Percentiles rank a stretch among this genome's conserved stretches.
Evolutionary conservation across 2,888 invertebrate species (phyloP).

Genomic region (Trissolcus brochymenae): DNA sequence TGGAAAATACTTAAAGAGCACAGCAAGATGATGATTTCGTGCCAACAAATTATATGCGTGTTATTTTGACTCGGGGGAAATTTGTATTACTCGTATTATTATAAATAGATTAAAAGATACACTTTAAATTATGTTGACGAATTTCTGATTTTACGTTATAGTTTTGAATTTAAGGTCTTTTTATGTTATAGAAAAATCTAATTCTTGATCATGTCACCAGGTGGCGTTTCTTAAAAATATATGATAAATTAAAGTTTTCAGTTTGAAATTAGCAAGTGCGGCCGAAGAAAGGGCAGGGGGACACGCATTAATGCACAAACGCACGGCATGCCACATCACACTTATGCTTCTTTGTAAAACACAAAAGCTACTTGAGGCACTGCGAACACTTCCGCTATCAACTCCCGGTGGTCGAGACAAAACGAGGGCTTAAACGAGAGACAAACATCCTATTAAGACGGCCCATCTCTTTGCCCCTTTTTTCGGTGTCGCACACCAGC

Average conservation of each 20-base stretch:
- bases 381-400: constrained; percentile 57
- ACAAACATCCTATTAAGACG: constrained; percentile 58
- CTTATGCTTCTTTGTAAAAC: constrained; percentile 42
- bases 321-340: constrained; percentile 58
- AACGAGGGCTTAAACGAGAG: constrained; percentile 56
- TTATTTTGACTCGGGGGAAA: constrained; percentile 17
- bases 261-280: too few species aligned
- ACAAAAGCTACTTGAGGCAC: constrained; percentile 56
- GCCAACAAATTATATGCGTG: constrained; percentile 39
- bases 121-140: too few species aligned
- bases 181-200: too few species aligned
- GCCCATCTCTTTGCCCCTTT: constrained; percentile 41
- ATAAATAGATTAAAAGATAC: too few species aligned
- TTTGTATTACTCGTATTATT: constrained; percentile 10
- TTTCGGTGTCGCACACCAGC: constrained; percentile 18
- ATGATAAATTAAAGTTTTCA: too few species aligned
- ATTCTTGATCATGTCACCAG: too few species aligned
- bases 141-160: too few species aligned
- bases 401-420: constrained; percentile 57
- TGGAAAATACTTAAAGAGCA: constrained; percentile 14
- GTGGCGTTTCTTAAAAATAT: not conserved
- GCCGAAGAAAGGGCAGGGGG: constrained; percentile 44
- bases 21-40: constrained; percentile 31
- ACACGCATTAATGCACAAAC: constrained; percentile 68
- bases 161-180: too few species aligned